A percentile compares a stretch with the other conserved stretches of the same genome.
Conservation (phyloP, 2,888 invertebrate species). For the Phymatocera aterrima region DNA sequence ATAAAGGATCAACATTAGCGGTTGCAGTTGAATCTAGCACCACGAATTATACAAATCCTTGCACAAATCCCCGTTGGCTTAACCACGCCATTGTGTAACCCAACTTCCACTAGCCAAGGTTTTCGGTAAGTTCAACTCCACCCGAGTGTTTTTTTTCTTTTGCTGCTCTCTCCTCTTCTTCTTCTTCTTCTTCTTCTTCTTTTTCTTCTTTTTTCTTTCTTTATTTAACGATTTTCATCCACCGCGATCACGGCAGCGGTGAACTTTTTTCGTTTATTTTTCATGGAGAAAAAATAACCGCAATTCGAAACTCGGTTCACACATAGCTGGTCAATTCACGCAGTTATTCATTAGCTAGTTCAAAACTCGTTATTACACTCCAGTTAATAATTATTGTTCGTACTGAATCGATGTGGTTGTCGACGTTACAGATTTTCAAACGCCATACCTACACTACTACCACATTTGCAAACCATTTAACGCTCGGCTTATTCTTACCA, state of each 20-base stretch:
- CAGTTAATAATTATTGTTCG: slow-evolving; percentile 56
- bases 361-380: slow-evolving; percentile 61
- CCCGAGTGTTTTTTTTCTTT: slow-evolving; percentile 1
- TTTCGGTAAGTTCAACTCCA: slow-evolving; percentile 30
- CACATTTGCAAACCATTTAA: slow-evolving; percentile 7
- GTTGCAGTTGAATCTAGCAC: slow-evolving; percentile 43
- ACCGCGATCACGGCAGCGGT: neutral
- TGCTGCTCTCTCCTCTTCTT: neutral
- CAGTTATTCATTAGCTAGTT: slow-evolving; percentile 63
- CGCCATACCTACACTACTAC: neutral
- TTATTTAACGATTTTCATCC: slow-evolving; percentile 9
- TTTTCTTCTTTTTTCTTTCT: neutral
- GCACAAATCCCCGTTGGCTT: slow-evolving; percentile 49
- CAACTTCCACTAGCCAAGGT: slow-evolving; percentile 20
- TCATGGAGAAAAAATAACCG: slow-evolving; percentile 15
- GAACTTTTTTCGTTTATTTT: slow-evolving; percentile 20
- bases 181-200: neutral
- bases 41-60: slow-evolving; percentile 56
- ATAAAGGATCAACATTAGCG: slow-evolving; percentile 57
- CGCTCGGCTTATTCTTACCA: slow-evolving; percentile 9
- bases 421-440: neutral
- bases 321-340: slow-evolving; percentile 60
- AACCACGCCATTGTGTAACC: slow-evolving; percentile 21
- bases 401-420: slow-evolving; percentile 11
- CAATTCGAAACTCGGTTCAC: slow-evolving; percentile 56